phyloP scores from a whole-genome alignment of 2,888 invertebrate genomes.

The Globia sparganii region DNA sequence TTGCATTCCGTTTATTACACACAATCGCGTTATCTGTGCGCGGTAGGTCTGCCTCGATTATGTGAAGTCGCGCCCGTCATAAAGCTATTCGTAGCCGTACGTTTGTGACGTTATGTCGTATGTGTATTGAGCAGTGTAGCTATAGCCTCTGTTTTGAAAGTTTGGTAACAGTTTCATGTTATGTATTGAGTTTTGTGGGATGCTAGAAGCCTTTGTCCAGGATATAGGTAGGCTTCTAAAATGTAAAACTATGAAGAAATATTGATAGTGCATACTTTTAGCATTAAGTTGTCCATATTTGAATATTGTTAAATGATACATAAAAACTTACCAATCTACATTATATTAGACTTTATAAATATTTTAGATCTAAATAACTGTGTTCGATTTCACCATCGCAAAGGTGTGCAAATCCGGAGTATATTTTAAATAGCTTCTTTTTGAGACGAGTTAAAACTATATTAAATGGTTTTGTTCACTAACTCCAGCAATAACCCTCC shows the following conservation, averaged over 20 bases:
- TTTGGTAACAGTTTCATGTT: slow-evolving; percentile 20
- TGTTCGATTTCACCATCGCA: background rate
- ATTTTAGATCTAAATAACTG: background rate
- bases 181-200: background rate
- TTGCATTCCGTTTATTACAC: slow-evolving; percentile 86
- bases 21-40: slow-evolving; percentile 82
- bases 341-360: background rate
- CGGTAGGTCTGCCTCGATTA: slow-evolving; percentile 62
- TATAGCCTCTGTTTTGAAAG: slow-evolving; percentile 8
- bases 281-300: background rate
- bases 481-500: slow-evolving; percentile 12
- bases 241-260: background rate
- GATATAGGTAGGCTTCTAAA: background rate
- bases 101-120: slow-evolving; percentile 42
- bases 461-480: background rate
- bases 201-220: background rate
- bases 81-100: slow-evolving; percentile 68
- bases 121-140: background rate
- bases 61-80: slow-evolving; percentile 70
- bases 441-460: background rate
- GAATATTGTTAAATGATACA: background rate
- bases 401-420: background rate
- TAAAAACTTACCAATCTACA: background rate
- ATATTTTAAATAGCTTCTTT: background rate
- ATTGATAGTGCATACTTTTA: background rate